Evolutionary conservation across 2,888 invertebrate genomes (phyloP), one percentile per base, ranked within the genome.

Genomic region (Drosophila infuscata): DNA sequence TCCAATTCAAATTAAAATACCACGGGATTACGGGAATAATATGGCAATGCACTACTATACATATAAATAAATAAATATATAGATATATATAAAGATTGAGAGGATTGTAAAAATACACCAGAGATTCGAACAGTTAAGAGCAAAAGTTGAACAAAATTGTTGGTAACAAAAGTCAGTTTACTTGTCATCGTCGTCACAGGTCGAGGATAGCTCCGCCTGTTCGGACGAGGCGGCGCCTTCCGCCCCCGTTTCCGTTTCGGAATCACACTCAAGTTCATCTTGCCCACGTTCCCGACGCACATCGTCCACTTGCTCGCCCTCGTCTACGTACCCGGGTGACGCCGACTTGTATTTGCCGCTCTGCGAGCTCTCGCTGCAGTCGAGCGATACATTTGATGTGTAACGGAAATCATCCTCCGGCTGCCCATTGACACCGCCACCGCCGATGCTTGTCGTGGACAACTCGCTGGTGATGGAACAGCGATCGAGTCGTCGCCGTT

Each of bases 251-350:
- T 66, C 74, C 38, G 43, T 66, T 33, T 67, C 80, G 29, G 46
- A 63, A 46, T 74, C 53, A 60, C 49, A 43, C 49, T 59, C 52
- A 49, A 33, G 62, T 54, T 57, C 54, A 25, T 46, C 15, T 57
- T 54, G 76, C 46, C 51, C 56, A 64, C 43, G 63, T 61, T 58
- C 74, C 48, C 41, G 68, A 41, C 43, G 53, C 48, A 57, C 43
- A 29, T 51, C 63, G 46, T 71, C 60, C 41, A 67, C 49, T 12
- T 64, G 58, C 35, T 73, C 65, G 49, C 49, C 51, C 60, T 66
- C 71, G 53, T 70, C 78, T 88, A 88, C 90, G 71, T 92, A 93
- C 93, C 93, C 92, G 65, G 93, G 93, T 82, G 93, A 91, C 81
- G 91, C 91, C 74, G 92, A 92, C 81, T 92, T 93, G 69, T 89